Evolutionary conservation across 2,797 vertebrate species (phyloP), one percentile per base, ranked within the genome.

Genomic region (Morelia viridis): DNA sequence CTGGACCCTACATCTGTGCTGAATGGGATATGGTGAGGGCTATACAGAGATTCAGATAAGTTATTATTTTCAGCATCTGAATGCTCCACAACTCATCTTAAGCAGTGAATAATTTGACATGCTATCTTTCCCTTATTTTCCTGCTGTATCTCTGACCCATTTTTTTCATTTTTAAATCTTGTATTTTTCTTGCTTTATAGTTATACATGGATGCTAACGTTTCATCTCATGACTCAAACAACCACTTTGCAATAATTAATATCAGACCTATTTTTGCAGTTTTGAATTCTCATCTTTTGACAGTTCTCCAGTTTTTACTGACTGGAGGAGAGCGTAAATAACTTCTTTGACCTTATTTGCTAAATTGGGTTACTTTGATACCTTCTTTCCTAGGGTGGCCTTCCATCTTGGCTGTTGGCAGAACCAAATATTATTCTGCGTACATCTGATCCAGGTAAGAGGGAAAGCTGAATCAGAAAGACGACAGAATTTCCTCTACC

Each of bases 21-120:
- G 99, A 99, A 93, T 99, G 99, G 99, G 99, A 99, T 94, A 99
- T 99, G 99, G 99, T 99, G 95, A 98, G 96, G 12, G 95, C 93
- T 91, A 68, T 90, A 88, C 83, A 91, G 90, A 91, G 61, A 86
- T 90, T 90, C 6, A 83, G 31, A 76, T 87, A 35, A 50, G 9
- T 62, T 26, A 26, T n/a, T 10, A 86, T 15, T 46, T 90, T 53
- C 6, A 28, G 83, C 19, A 61, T 46, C 35, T 89, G 71, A 85
- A 86, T 71, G 26, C 17, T 85, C 12, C 62, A 60, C 80, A 28
- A 2, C 24, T 26, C 1, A 88, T 19, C 50, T 64, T 15, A 76
- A 83, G 11, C 15, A 46, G 46, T 5, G 15, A 24, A 62, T 62
- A 62, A 50, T 88, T 62, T 88, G 15, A 31, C 17, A n/a, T 68